phyloP scores from a whole-genome alignment of 2,797 vertebrate species.

The Myotis daubentonii region DNA sequence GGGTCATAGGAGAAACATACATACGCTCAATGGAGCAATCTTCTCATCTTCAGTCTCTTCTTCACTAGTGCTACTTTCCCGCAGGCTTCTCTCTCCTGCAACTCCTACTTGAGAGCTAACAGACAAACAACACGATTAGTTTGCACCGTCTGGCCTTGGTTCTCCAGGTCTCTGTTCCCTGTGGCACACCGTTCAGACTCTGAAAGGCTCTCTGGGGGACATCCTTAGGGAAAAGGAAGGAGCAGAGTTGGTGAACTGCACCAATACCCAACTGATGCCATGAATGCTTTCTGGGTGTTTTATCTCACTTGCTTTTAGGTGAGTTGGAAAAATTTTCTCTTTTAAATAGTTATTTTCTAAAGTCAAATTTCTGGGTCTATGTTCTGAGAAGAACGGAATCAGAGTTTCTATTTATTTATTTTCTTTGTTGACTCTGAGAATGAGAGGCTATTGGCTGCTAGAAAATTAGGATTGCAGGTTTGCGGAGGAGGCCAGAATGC shows the following conservation, averaged over 20 bases:
- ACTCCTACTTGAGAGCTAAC: slow-evolving; percentile 64
- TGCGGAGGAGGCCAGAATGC: not conserved
- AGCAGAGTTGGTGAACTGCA: not conserved
- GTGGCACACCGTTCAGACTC: not conserved
- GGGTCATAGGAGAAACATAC: slow-evolving; percentile 5
- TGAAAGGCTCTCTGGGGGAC: not conserved
- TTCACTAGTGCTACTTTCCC: slow-evolving; percentile 33
- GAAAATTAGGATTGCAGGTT: not conserved
- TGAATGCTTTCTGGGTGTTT: not conserved
- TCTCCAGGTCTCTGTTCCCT: not conserved
- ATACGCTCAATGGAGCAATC: slow-evolving; percentile 65
- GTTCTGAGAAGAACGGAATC: slow-evolving; percentile 46
- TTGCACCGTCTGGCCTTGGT: not conserved
- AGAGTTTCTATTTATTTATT: not conserved
- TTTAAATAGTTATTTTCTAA: not conserved
- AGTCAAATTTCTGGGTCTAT: not conserved
- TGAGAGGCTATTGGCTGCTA: not conserved
- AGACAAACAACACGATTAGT: slow-evolving; percentile 66
- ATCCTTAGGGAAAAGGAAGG: not conserved
- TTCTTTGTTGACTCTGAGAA: not conserved
- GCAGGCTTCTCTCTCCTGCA: not conserved
- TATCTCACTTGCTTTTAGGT: not conserved
- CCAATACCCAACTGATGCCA: not conserved
- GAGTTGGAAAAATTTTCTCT: not conserved
- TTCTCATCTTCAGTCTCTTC: slow-evolving; percentile 59